These are phyloP conservation scores for Peucedramus taeniatus DNA, from an alignment of 2,113 vertebrate genomes.

Conservation along the genomic window DNA sequence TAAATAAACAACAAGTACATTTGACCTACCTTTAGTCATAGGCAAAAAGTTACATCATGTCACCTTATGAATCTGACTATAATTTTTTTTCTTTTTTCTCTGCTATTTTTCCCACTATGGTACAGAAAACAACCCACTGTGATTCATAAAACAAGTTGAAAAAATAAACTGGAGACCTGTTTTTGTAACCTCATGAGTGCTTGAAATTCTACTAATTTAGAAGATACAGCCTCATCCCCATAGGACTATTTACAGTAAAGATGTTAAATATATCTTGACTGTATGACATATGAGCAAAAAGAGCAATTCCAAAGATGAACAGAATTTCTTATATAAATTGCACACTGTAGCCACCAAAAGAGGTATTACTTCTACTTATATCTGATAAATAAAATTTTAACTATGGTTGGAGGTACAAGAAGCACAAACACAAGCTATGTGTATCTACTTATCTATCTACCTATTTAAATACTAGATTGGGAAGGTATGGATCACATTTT, in stretches of 20 bases:
- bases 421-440: neutral
- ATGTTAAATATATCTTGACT: neutral
- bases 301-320: neutral
- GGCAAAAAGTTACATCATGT: neutral
- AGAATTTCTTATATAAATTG: neutral
- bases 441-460: neutral
- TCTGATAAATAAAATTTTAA: neutral
- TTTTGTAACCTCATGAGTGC: neutral
- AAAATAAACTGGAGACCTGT: neutral
- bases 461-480: neutral
- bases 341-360: neutral
- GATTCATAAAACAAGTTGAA: neutral
- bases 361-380: neutral
- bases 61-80: neutral
- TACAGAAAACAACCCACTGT: neutral
- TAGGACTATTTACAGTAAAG: neutral
- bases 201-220: neutral
- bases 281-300: neutral
- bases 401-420: neutral
- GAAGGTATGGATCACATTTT: neutral
- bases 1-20: constrained; percentile 52
- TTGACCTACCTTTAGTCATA: neutral
- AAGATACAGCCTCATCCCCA: neutral
- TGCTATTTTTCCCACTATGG: neutral
- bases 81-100: neutral